phyloP scores from a whole-genome alignment of 2,113 vertebrate species.

The Phrynosoma blainvillii region DNA sequence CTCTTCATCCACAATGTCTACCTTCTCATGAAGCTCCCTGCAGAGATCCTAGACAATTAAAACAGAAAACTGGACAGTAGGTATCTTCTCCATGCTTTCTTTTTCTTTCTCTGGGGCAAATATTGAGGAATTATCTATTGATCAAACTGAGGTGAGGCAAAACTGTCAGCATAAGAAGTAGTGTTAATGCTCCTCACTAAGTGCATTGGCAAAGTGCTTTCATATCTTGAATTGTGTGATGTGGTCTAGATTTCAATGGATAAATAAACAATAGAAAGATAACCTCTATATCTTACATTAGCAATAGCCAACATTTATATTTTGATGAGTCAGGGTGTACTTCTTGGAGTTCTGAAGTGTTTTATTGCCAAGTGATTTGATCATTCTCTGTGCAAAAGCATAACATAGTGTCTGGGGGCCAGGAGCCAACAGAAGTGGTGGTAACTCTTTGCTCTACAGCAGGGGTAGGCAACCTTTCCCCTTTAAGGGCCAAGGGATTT shows the following conservation, averaged over 20 bases:
- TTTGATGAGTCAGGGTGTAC: background rate
- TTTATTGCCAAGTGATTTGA: too few relatives aligned
- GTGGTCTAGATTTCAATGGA: background rate
- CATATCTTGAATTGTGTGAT: background rate
- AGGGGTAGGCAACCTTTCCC: too few relatives aligned
- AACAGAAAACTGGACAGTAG: accelerated
- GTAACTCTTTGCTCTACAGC: too few relatives aligned
- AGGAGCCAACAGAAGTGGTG: too few relatives aligned
- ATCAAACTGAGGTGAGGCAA: too few relatives aligned
- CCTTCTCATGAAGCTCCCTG: slow-evolving; percentile 87
- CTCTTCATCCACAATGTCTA: slow-evolving; percentile 91
- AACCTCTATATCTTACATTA: background rate
- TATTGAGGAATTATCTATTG: background rate
- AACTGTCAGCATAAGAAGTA: background rate
- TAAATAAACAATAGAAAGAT: background rate
- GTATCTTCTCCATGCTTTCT: background rate
- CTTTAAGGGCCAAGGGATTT: too few relatives aligned
- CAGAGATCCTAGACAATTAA: slow-evolving; percentile 84
- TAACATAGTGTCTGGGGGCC: too few relatives aligned
- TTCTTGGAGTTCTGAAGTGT: too few relatives aligned
- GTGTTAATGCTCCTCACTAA: background rate
- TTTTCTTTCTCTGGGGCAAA: background rate
- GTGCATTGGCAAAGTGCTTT: background rate
- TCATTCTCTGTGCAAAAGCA: too few relatives aligned
- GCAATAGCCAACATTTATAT: background rate